Base-by-base conservation (phyloP, 2,888 invertebrate genomes). In the Pomacea canaliculata region DNA sequence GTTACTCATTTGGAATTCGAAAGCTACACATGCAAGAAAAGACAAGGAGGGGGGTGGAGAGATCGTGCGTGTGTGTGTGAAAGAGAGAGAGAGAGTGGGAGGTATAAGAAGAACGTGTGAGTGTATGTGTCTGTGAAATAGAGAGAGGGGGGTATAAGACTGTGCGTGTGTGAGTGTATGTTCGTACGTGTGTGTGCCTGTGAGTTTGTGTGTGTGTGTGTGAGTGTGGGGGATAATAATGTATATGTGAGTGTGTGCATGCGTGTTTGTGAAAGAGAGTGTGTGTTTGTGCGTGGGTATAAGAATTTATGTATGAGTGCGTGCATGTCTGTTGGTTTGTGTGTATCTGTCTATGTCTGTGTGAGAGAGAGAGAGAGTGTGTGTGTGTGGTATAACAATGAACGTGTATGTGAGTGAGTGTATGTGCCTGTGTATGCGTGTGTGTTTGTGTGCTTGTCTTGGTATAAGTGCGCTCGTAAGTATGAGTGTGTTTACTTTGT, bases 241-340 rank as follows among this genome's bases (percentile, higher is more conserved):
- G 63, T 18, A 12, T 5, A 2, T 48, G 49, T 49, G 69, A 16
- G 69, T 69, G 69, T 69, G 69, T 69, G 69, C 49, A 49, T 69
- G 69, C 48, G 69, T 69, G 69, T 49, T 7, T 67, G 66, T 67
- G 66, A 27, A 0, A 27, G 66, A 27, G 66, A 27, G 66, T 12
- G 66, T 7, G 66, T 37, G 37, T 1, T 0, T 37, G 37, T 5
- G 4, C 5, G 37, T 37, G 37, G 37, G 37, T 37, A 5, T 65
- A 27, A 56, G 12, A 13, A 8, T 56, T 4, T 56, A 2, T 56
- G 51, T 16, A 7, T 56, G 51, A 7, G 10, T 56, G 51, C 16
- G 12, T 56, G 51, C 16, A 56, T 56, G 51, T 51, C 23, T 23
- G 23, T 23, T 23, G 0, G 23, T 23, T 23, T 23, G 23, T 23